Conservation (phyloP, 2,113 vertebrate genomes). For the Microtus montanus region DNA sequence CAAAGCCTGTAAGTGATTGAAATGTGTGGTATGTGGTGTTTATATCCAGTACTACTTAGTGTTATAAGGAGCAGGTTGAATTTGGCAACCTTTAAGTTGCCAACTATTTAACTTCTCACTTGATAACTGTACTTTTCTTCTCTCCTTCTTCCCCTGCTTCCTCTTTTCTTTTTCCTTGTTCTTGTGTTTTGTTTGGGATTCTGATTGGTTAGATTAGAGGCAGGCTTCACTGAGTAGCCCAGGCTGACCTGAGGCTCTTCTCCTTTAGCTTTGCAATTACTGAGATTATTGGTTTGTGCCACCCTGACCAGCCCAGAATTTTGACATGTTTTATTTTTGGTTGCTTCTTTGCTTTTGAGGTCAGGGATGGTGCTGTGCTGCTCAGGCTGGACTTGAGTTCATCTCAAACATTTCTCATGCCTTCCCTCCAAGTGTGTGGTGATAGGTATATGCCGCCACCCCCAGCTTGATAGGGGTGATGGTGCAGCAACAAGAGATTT, state of each 20-base stretch:
- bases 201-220: not conserved
- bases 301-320: not conserved
- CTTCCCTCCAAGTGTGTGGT: not conserved
- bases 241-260: not conserved
- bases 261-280: not conserved
- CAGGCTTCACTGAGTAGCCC: not conserved
- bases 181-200: not conserved
- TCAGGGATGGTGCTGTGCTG: not conserved
- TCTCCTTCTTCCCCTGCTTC: not conserved
- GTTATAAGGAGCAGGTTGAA: slow-evolving; percentile 2
- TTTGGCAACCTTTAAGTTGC: not conserved
- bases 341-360: not conserved
- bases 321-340: not conserved
- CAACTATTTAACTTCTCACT: not conserved
- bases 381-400: not conserved
- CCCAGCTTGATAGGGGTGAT: not conserved
- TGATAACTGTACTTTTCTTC: not conserved
- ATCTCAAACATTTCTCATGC: not conserved
- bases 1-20: slow-evolving; percentile 90
- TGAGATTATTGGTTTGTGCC: not conserved
- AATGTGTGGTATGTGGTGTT: not conserved
- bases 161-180: not conserved
- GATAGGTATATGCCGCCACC: not conserved
- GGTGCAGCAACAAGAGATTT: not conserved
- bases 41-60: not conserved